Evolutionary conservation across 2,113 vertebrate species (phyloP).

Genomic region (Cephalopterus ornatus): DNA sequence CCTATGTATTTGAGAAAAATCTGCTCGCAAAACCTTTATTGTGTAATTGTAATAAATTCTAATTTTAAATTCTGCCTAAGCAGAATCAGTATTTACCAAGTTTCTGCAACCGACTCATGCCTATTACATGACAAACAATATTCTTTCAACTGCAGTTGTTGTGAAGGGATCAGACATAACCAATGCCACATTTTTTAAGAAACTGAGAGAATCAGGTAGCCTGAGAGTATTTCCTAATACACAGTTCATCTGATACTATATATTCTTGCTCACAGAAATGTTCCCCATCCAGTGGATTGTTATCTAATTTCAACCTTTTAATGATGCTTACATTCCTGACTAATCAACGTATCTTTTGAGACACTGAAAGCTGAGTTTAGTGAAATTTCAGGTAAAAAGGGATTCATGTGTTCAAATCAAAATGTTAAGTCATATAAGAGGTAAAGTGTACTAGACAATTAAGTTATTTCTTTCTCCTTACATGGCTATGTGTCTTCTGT

Average conservation of each 20-base stretch:
- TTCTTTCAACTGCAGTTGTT: background rate
- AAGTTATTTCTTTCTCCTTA: background rate
- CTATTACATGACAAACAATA: background rate
- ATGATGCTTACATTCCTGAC: background rate
- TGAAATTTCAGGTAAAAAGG: background rate
- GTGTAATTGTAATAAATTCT: background rate
- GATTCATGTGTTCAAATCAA: background rate
- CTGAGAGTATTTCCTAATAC: background rate
- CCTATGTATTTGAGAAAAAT: background rate
- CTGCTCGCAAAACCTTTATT: background rate
- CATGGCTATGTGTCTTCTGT: background rate
- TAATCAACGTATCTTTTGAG: background rate
- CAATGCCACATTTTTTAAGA: background rate
- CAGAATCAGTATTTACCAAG: background rate
- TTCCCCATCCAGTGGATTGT: background rate
- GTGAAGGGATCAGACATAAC: background rate
- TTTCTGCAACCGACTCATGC: background rate
- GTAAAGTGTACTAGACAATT: background rate
- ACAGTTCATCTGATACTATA: background rate
- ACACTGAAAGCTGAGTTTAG: background rate
- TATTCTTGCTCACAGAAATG: background rate
- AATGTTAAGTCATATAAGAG: background rate
- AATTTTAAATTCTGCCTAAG: background rate
- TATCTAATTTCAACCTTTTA: background rate
- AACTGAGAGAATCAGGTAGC: background rate